These are phyloP conservation scores for Mystacornis crossleyi DNA, from an alignment of 2,113 vertebrate species.

Conservation along the genomic window DNA sequence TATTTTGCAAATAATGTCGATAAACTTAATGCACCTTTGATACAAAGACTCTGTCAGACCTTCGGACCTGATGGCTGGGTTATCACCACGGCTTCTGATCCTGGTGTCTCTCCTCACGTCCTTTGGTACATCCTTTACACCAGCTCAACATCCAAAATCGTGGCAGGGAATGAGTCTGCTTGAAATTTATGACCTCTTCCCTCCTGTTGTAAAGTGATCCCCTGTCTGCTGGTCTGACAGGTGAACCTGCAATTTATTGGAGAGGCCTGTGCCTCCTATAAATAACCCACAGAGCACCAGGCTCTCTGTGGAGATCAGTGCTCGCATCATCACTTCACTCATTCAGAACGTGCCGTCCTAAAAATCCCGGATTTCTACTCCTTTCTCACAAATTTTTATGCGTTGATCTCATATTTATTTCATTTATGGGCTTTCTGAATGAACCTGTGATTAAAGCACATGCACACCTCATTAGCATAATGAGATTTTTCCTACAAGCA, in stretches of 20 bases:
- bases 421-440: conserved; percentile 26
- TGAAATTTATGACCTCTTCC: not conserved
- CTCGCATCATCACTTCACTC: conserved; percentile 14
- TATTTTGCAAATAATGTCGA: not conserved
- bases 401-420: conserved; percentile 9
- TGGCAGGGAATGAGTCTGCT: not conserved
- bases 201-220: conserved; percentile 6
- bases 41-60: not conserved
- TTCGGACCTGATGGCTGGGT: not conserved
- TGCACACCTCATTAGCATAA: conserved; percentile 45
- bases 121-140: not conserved
- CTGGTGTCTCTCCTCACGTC: not conserved
- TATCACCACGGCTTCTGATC: not conserved
- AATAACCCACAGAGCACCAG: conserved; percentile 18
- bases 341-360: conserved; percentile 20
- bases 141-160: not conserved
- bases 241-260: conserved; percentile 19
- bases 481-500: conserved; percentile 32
- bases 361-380: conserved; percentile 22
- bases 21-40: not conserved
- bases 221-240: conserved; percentile 16
- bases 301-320: not conserved
- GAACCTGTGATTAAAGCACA: conserved; percentile 44
- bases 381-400: not conserved
- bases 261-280: conserved; percentile 3